Percentiles rank a stretch among this genome's conserved stretches.
phyloP scores from a whole-genome alignment of 2,888 invertebrate species.

The Polydrusus tereticollis region DNA sequence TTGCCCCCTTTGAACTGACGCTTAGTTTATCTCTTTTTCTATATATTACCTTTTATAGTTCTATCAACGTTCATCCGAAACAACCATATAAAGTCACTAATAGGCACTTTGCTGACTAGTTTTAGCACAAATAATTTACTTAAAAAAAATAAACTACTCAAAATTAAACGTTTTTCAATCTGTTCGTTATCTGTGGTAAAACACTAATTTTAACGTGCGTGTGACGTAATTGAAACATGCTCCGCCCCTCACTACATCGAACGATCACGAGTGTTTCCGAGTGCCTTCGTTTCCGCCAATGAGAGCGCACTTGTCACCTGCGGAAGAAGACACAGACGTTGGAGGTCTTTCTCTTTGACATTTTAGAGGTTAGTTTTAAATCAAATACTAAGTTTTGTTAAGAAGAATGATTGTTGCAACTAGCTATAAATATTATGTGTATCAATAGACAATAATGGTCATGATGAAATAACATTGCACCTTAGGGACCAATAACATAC shows the following conservation, averaged over 20 bases:
- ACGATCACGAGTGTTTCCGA: conserved; percentile 61
- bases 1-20: too few species aligned
- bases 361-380: conserved; percentile 4
- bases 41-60: background rate
- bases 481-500: background rate
- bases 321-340: conserved; percentile 65
- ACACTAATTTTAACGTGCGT: conserved; percentile 27
- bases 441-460: too few species aligned
- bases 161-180: conserved; percentile 8
- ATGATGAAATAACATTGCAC: background rate
- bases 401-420: too few species aligned
- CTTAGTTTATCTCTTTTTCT: too few species aligned
- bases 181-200: conserved; percentile 29
- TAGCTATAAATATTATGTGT: too few species aligned
- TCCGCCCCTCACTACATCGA: conserved; percentile 28
- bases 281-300: conserved; percentile 81
- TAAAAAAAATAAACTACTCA: background rate
- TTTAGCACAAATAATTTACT: background rate
- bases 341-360: background rate
- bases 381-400: background rate
- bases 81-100: background rate
- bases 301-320: conserved; percentile 87
- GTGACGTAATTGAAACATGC: conserved; percentile 33
- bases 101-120: background rate
- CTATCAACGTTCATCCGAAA: background rate